Base-by-base conservation (phyloP, 2,888 invertebrate genomes). In the Fragum fragum region DNA sequence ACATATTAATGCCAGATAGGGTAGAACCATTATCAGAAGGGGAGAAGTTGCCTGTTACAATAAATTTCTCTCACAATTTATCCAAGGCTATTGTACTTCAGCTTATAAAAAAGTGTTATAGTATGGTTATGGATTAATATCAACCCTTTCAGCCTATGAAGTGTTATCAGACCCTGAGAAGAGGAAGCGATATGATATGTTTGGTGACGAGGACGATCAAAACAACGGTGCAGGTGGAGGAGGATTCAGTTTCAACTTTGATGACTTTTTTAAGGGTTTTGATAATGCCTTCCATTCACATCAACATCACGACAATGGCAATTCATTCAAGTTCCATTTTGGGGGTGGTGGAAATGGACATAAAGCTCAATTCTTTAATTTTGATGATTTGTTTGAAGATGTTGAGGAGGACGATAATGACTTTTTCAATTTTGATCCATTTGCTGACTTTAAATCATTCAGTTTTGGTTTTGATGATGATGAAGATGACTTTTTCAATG, bases 101-200 rank as follows among this genome's bases (percentile, higher is more conserved):
- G 39, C 7, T 7, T 5, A 26, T 23, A 14, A 28, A 21, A 28
- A 61, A 61, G 14, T 11, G 29, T 36, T 16, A 11, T 11, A n/a
- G n/a, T 66, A n/a, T n/a, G 66, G 21, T 14, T 16, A 36, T 36
- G 66, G 36, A 7, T 66, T 39, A 21, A 21, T 75, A 39, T 66
- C 70, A 16, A 29, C 42, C 79, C 57, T 91, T 93, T 52, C 89
- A 95, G 95, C 95, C 0, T 95, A 95, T 90, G 95, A 95, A 90
- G 91, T 95, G 14, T 87, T 95, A 47, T 93, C 94, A 28, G 95
- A 95, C 89, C 87, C 91, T 16, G 93, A 95, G 1, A 95, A 95
- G 81, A 86, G 95, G 69, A 91, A 90, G 79, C 88, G 94, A 42
- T 95, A 95, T 87, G 95, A 95, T 87, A 90, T 90, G 81, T 93